phyloP scores from a whole-genome alignment of 2,888 invertebrate genomes.

The Limnephilus rhombicus region DNA sequence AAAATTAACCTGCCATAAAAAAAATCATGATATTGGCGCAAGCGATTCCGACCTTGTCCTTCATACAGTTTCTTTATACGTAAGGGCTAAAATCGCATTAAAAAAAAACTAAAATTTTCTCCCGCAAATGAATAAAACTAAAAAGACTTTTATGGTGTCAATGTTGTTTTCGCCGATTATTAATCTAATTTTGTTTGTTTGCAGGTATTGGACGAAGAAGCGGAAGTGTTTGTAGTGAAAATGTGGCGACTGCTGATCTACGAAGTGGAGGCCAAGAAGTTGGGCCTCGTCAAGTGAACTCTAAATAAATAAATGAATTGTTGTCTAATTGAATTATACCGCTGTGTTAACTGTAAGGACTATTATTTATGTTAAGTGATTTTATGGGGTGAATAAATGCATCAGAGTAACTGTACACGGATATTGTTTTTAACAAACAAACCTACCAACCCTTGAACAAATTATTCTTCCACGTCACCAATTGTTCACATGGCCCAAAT shows the following conservation, averaged over 20 bases:
- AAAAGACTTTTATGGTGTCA: no score
- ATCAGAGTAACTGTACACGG: background rate
- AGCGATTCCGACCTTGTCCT: no score
- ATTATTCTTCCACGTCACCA: background rate
- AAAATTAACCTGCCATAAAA: no score
- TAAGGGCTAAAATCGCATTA: no score
- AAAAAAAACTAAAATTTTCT: no score
- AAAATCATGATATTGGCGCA: no score
- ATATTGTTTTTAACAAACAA: background rate
- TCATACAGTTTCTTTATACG: no score
- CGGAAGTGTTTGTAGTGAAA: slow-evolving; percentile 99
- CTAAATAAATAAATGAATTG: slow-evolving; percentile 6
- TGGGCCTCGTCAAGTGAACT: slow-evolving; percentile 80
- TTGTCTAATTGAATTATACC: slow-evolving; percentile 2
- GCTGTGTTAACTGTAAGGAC: slow-evolving; percentile 20
- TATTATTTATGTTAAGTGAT: slow-evolving; percentile 9
- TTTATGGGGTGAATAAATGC: background rate
- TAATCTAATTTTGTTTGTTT: slow-evolving; percentile 65
- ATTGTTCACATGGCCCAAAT: background rate
- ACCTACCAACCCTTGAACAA: background rate
- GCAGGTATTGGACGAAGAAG: slow-evolving; percentile 99
- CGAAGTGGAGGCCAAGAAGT: slow-evolving; percentile 99
- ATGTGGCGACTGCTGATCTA: slow-evolving; percentile 99
- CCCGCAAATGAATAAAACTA: no score
- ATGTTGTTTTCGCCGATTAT: background rate